Evolutionary conservation across 2,888 invertebrate species (phyloP), one percentile per base, ranked within the genome.

Genomic region (Lysandra coridon): DNA sequence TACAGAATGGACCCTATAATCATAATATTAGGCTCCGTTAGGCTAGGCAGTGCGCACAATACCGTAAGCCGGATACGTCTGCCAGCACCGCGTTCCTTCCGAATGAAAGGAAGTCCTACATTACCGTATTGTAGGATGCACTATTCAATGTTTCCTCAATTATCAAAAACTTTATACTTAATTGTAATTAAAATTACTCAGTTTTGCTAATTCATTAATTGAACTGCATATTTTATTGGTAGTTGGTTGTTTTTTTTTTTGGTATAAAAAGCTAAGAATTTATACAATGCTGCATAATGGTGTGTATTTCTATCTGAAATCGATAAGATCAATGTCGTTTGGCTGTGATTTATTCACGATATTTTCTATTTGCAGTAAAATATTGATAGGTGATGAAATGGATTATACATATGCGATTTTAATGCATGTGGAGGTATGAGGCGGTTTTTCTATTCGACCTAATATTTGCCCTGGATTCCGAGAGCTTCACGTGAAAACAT

Each of bases 391-490:
- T 4, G 7, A 64, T 17, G 37, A 33, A 33, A 30, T 69, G 69
- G 69, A 14, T 69, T 49, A 23, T 44, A 23, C 23, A 23, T 44
- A 49, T 37, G 49, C 75, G 7, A 75, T 40, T 74, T 74, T n/a
- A 74, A 74, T 44, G 40, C 44, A 23, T 44, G 37, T 23, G n/a
- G 12, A 57, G 3, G 33, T 49, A 49, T 49, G 30, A 44, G 75
- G 44, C 3, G 40, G 12, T 49, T 75, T 75, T 75, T 23, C 14
- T 12, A 23, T 49, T 49, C 69, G 69, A 69, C 33, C 69, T 69
- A 23, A 75, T 44, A 75, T 75, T 75, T 49, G 75, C 75, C 75
- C 75, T 75, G 75, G 49, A 75, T 75, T 75, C 75, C 75, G 12
- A 23, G 40, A 17, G 75, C 23, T 69, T 75, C 4, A 49, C 75